Conservation (phyloP, 2,113 vertebrate genomes). For the Ciconia boyciana region DNA sequence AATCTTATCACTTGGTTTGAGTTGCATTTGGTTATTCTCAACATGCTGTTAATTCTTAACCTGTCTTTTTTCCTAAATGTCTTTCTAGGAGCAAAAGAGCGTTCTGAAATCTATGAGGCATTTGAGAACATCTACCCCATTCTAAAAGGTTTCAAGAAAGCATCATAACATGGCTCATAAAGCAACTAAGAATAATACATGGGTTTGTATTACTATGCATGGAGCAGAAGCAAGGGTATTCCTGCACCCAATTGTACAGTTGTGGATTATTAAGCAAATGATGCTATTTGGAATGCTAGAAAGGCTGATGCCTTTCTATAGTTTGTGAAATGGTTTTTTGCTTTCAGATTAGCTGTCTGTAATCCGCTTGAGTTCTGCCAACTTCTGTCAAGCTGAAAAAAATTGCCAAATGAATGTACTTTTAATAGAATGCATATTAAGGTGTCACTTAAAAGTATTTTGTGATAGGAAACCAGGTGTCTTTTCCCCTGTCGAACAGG, state of each 20-base stretch:
- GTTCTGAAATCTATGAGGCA: slow-evolving; percentile 93
- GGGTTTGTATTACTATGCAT: background rate
- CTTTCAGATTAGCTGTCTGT: background rate
- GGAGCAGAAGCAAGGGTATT: background rate
- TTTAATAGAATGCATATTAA: background rate
- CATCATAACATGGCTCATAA: background rate
- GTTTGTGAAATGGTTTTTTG: background rate
- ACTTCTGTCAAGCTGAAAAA: background rate
- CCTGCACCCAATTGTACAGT: accelerated
- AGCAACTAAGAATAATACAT: background rate
- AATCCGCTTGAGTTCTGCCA: background rate
- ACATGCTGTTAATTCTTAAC: background rate
- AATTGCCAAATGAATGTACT: background rate
- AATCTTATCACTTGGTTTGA: background rate
- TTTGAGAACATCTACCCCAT: slow-evolving; percentile 99
- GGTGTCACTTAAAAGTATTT: background rate
- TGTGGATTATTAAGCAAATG: background rate
- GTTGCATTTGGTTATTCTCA: background rate
- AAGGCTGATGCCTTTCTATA: background rate
- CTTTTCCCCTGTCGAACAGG: background rate
- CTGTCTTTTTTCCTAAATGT: background rate
- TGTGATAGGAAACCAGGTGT: background rate
- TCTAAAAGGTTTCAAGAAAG: slow-evolving; percentile 90
- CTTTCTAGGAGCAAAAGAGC: slow-evolving; percentile 89
- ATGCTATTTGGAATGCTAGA: background rate